Conservation (phyloP, 2,888 invertebrate species). For the Biston betularia region DNA sequence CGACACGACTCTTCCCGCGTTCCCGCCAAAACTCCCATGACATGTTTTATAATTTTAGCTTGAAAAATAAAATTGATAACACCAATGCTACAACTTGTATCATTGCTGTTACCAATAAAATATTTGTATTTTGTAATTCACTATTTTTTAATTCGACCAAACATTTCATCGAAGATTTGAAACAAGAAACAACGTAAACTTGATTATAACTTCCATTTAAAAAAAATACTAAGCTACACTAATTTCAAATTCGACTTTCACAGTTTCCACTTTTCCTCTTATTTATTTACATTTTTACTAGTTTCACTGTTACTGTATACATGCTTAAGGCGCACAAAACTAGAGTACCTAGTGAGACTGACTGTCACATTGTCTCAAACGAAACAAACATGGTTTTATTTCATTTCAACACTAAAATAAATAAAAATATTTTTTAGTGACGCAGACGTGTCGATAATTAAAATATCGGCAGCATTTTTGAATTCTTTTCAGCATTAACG, state of each 20-base stretch:
- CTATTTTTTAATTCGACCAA: no score
- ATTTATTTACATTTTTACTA: not conserved
- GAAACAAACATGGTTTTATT: conserved; percentile 42
- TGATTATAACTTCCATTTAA: no score
- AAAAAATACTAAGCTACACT: no score
- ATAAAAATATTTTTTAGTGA: conserved; percentile 41
- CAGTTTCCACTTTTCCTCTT: not conserved
- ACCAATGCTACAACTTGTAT: no score
- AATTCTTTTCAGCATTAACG: not conserved
- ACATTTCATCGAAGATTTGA: no score
- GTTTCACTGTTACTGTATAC: conserved; percentile 10
- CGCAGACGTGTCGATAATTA: conserved; percentile 32
- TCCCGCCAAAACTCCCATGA: no score
- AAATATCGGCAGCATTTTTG: conserved; percentile 1
- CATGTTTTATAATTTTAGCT: no score
- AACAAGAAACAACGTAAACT: no score
- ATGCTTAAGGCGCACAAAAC: conserved; percentile 10
- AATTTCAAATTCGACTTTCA: not conserved
- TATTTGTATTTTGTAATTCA: no score
- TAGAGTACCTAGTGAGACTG: conserved; percentile 9
- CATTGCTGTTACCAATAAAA: no score
- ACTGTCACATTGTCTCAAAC: conserved; percentile 27
- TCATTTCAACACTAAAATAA: conserved; percentile 45
- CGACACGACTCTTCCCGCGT: no score
- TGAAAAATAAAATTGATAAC: no score